A percentile compares a stretch with the other conserved stretches of the same genome.
These are phyloP conservation scores for Bombyx mandarina DNA, from an alignment of 1,140 invertebrate genomes.

Conservation along the genomic window DNA sequence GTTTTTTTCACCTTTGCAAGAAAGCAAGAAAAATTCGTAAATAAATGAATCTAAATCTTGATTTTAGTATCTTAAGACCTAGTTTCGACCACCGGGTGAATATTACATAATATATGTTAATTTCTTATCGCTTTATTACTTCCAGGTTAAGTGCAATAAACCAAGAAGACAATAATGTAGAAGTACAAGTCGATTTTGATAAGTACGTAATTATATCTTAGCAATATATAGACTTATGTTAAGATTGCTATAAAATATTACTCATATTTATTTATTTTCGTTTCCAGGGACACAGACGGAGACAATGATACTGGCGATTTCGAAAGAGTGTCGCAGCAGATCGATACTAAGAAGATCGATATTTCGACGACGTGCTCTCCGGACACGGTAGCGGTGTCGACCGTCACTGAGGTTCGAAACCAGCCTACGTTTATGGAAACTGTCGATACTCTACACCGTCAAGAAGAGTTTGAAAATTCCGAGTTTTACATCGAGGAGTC, in stretches of 20 bases:
- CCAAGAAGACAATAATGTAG: slow-evolving; percentile 38
- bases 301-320: slow-evolving; percentile 85
- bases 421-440: slow-evolving; percentile 43
- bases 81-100: too few species aligned
- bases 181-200: slow-evolving; percentile 52
- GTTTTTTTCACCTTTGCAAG: too few species aligned
- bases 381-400: slow-evolving; percentile 43
- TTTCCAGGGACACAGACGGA: slow-evolving; percentile 79
- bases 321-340: slow-evolving; percentile 79
- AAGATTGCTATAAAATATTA: not conserved
- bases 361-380: slow-evolving; percentile 41
- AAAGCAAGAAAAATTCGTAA: too few species aligned
- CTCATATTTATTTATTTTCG: not conserved
- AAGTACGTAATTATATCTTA: slow-evolving; percentile 30
- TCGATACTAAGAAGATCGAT: slow-evolving; percentile 54
- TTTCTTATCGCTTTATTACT: slow-evolving; percentile 9
- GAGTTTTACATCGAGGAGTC: slow-evolving; percentile 92
- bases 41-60: too few species aligned
- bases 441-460: slow-evolving; percentile 27
- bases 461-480: slow-evolving; percentile 79
- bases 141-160: slow-evolving; percentile 38
- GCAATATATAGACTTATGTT: not conserved
- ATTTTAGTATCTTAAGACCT: too few species aligned
- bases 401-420: slow-evolving; percentile 55
- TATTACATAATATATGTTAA: too few species aligned